Conservation (phyloP, 2,888 invertebrate species). For the Amiota communis region DNA sequence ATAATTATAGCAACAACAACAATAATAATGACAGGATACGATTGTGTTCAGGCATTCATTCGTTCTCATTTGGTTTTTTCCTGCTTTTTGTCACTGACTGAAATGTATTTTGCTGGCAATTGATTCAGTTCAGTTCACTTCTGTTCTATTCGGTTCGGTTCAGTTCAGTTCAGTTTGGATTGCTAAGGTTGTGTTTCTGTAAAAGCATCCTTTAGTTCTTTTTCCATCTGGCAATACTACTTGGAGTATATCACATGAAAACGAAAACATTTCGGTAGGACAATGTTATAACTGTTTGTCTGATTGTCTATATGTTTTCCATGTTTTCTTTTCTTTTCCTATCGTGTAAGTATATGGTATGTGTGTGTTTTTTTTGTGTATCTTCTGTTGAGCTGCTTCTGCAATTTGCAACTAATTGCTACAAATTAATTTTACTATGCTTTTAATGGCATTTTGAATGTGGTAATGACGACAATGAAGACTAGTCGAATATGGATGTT, state of each 20-base stretch:
- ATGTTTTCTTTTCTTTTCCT: no score
- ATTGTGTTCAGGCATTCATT: not conserved
- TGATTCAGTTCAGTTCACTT: constrained; percentile 48
- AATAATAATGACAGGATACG: no score
- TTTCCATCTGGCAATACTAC: no score
- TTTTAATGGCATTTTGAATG: constrained; percentile 67
- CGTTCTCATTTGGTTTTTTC: not conserved
- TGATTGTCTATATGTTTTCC: no score
- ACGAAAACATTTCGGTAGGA: no score
- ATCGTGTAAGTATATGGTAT: not conserved
- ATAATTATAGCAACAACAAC: constrained; percentile 1
- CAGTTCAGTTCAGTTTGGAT: no score
- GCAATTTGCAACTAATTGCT: constrained; percentile 67
- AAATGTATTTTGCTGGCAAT: constrained; percentile 34
- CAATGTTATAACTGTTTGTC: no score
- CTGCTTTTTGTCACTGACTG: not conserved
- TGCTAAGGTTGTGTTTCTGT: no score
- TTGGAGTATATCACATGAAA: no score
- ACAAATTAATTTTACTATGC: constrained; percentile 67
- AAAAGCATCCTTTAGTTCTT: no score
- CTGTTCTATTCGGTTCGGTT: no score
- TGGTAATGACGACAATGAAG: constrained; percentile 52
- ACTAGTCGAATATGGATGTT: constrained; percentile 1
- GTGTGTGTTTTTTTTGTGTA: constrained; percentile 17
- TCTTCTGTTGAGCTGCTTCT: constrained; percentile 41